Evolutionary conservation across 2,888 invertebrate species (phyloP).

Genomic region (Polyploca ridens): DNA sequence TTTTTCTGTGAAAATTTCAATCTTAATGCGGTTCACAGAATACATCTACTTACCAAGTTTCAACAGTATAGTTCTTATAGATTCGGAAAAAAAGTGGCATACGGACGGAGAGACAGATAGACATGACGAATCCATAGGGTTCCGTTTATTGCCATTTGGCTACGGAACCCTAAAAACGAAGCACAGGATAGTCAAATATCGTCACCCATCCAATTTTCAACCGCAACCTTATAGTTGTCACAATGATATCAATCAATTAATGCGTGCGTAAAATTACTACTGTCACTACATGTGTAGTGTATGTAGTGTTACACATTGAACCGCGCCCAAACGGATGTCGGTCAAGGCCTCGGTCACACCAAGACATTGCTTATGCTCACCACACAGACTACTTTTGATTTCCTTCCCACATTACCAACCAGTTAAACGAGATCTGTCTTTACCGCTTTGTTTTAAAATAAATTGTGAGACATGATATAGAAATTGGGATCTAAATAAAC

Average conservation of each 20-base stretch:
- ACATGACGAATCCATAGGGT: too few relatives aligned
- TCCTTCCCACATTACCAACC: conserved; percentile 30
- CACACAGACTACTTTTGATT: conserved; percentile 56
- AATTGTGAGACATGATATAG: conserved; percentile 14
- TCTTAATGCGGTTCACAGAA: too few relatives aligned
- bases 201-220: background rate
- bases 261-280: background rate
- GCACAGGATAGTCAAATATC: too few relatives aligned
- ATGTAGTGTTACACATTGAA: conserved; percentile 21
- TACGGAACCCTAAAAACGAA: too few relatives aligned
- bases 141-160: too few relatives aligned
- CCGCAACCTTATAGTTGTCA: conserved; percentile 1
- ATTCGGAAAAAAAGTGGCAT: too few relatives aligned
- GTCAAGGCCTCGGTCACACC: conserved; percentile 68
- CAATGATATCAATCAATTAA: background rate
- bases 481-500: conserved; percentile 18
- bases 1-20: too few relatives aligned
- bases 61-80: too few relatives aligned
- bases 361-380: conserved; percentile 31
- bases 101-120: too few relatives aligned
- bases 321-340: conserved; percentile 58
- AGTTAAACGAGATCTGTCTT: conserved; percentile 21
- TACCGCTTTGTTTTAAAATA: background rate
- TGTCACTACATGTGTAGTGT: background rate
- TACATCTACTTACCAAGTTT: too few relatives aligned